Evolutionary conservation across 2,888 invertebrate species (phyloP).

Genomic region (Phymatocera aterrima): DNA sequence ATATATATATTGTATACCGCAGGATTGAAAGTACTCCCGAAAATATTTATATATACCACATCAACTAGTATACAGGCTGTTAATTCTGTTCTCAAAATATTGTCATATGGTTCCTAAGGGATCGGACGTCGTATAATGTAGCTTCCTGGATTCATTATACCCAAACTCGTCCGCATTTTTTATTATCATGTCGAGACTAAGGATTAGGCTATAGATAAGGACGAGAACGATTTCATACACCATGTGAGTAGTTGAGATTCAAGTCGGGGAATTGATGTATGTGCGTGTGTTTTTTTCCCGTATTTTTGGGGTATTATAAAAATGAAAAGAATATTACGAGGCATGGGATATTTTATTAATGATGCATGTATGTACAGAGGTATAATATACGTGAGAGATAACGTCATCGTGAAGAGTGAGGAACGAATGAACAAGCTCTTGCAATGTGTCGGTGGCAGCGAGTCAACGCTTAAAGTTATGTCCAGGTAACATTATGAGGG

Average conservation of each 20-base stretch:
- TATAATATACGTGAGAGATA: conserved; percentile 18
- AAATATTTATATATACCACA: too few relatives aligned
- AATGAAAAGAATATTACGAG: too few relatives aligned
- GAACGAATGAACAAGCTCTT: conserved; percentile 9
- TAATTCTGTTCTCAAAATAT: too few relatives aligned
- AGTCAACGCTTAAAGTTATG: conserved; percentile 4
- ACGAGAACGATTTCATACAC: conserved; percentile 28
- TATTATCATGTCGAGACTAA: conserved; percentile 41
- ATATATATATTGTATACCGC: too few relatives aligned
- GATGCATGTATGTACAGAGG: not conserved
- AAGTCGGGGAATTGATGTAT: not conserved
- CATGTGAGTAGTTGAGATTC: conserved; percentile 19
- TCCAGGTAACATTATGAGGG: too few relatives aligned
- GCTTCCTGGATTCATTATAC: too few relatives aligned
- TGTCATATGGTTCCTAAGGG: too few relatives aligned
- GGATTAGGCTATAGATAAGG: conserved; percentile 40
- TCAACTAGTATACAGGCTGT: too few relatives aligned
- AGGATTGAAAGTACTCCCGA: too few relatives aligned
- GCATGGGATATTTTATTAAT: too few relatives aligned
- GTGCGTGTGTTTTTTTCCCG: too few relatives aligned
- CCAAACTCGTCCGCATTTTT: not conserved
- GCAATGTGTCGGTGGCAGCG: conserved; percentile 17
- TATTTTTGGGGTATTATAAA: not conserved
- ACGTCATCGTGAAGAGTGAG: conserved; percentile 4
- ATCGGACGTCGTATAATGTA: conserved; percentile 8